Evolutionary conservation across 2,113 vertebrate genomes (phyloP).

Genomic region (Silurus glanis): DNA sequence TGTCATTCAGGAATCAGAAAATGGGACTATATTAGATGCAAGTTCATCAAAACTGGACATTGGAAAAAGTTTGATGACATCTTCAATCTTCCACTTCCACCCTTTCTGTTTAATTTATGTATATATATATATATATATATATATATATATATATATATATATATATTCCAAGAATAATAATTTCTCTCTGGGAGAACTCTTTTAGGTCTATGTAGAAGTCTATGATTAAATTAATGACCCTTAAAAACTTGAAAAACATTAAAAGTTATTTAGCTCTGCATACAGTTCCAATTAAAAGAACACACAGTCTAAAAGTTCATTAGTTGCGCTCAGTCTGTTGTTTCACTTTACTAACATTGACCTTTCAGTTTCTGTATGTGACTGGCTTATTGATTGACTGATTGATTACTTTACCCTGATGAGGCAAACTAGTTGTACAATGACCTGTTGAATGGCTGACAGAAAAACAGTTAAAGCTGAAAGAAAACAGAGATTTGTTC

Average conservation of each 20-base stretch:
- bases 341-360: conserved; percentile 15
- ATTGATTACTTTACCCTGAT: conserved; percentile 26
- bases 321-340: not conserved
- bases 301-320: not conserved
- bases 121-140: no score
- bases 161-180: no score
- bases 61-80: no score
- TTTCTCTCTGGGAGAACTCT: no score
- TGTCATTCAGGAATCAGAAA: not conserved
- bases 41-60: not conserved
- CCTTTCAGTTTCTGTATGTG: conserved; percentile 39
- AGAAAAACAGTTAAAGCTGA: conserved; percentile 18
- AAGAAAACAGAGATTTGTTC: conserved; percentile 22
- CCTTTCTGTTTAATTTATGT: no score
- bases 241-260: no score
- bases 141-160: no score
- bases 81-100: no score
- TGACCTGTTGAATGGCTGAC: conserved; percentile 51
- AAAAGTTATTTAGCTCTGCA: no score
- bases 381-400: conserved; percentile 52
- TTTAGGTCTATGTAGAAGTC: no score
- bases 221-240: no score
- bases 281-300: not conserved
- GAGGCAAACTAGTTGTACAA: conserved; percentile 35
- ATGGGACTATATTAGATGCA: not conserved